Base-by-base conservation (phyloP, 2,113 vertebrate species). In the Phoxinus phoxinus region DNA sequence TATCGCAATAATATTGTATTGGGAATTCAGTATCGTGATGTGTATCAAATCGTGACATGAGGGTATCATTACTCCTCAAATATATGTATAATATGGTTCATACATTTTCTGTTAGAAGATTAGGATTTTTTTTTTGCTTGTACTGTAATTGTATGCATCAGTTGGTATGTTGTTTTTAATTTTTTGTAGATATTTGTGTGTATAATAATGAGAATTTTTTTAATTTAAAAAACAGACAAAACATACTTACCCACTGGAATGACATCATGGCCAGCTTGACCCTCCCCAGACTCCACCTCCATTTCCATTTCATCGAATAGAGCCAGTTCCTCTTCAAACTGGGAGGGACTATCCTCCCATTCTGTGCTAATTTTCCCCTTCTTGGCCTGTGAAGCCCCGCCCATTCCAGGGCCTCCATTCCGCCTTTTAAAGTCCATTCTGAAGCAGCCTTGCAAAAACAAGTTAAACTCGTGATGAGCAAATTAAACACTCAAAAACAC, bases 261-360 rank as follows among this genome's bases (percentile, higher is more conserved):
- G 32, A 93, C 92, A 63, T 96, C 94, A 53, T 95, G 93, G 6
- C 91, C 91, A 0, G 92, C 90, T 90, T 97, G 95, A 4, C 95
- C 93, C 85, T 97, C 96, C 85, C 86, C 91, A 5, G 94, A 94
- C 84, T 95, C 96, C 58, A 91, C 79, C 67, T 95, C 94, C 90
- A 94, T 92, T 9, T 97, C 97, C 46, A 92, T 83, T n/a, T 97
- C 96, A 3, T 98, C 96, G 85, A 97, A 92, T 89, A 95, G 92
- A 0, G 94, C 95, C 72, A 97, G 89, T 61, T 96, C 96, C 88
- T 96, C 97, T 85, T 98, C 97, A 73, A 97, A 96, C 71, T 93
- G 92, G 0, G 96, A 96, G 0, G 96, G 95, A 8, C 93, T 93
- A 3, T 97, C 96, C 1, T 97, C 96, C 96, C 96, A 96, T 6